Evolutionary conservation across 1,140 invertebrate species (phyloP).

Genomic region (Tetraneura akinire): DNA sequence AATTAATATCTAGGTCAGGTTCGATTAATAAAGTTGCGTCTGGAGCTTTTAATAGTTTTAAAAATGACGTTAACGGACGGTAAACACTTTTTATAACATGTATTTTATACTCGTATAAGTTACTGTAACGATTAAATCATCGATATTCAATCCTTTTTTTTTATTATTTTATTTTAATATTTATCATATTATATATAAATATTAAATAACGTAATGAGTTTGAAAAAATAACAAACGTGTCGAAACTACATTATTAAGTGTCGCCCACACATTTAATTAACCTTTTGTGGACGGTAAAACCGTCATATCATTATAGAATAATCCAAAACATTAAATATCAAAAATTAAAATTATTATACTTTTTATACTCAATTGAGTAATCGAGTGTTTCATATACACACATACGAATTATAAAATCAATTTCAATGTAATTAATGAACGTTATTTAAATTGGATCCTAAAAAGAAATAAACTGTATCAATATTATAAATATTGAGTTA

Average conservation of each 20-base stretch:
- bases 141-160: slow-evolving; percentile 4
- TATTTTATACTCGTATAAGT: neutral
- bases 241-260: neutral
- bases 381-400: too few relatives aligned
- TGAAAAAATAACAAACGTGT: neutral
- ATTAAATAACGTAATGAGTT: slow-evolving; percentile 20
- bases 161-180: neutral
- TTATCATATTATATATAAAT: too few relatives aligned
- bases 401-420: too few relatives aligned
- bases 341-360: too few relatives aligned
- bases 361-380: too few relatives aligned
- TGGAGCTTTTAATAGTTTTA: neutral
- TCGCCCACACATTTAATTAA: slow-evolving; percentile 17
- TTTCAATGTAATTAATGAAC: too few relatives aligned
- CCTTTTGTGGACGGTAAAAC: neutral
- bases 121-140: neutral
- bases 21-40: neutral
- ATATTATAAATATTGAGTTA: too few relatives aligned
- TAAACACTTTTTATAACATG: neutral
- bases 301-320: neutral
- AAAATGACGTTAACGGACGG: neutral
- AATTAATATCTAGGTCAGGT: neutral
- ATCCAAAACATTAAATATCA: neutral
- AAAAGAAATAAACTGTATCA: too few relatives aligned
- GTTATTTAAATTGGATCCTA: too few relatives aligned